These are phyloP conservation scores for Pavo muticus DNA, from an alignment of 2,113 vertebrate genomes.

Conservation along the genomic window DNA sequence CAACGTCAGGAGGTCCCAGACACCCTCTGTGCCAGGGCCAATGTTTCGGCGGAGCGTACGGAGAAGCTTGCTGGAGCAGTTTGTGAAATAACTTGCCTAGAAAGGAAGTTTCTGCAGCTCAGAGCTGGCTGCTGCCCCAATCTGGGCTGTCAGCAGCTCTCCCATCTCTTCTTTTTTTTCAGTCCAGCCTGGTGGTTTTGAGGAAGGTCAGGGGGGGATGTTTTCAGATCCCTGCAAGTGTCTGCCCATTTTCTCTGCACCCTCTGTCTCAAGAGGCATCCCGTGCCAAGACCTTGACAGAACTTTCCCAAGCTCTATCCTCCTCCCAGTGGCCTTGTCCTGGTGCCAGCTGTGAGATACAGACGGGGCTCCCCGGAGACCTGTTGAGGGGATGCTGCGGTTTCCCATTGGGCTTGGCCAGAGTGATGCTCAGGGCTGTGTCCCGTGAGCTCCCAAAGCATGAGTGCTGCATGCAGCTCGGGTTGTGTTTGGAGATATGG, in stretches of 20 bases:
- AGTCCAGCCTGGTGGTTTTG: neutral
- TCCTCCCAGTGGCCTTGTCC: neutral
- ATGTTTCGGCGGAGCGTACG: constrained; percentile 22
- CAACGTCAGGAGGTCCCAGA: neutral
- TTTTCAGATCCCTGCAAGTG: neutral
- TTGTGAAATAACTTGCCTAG: constrained; percentile 70
- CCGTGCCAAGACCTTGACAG: neutral
- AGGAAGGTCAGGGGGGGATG: neutral
- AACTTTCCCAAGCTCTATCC: constrained; percentile 64
- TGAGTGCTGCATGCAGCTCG: too few relatives aligned
- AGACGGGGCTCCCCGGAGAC: neutral
- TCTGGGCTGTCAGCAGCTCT: neutral
- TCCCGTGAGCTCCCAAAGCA: neutral
- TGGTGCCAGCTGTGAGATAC: neutral
- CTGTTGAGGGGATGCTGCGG: neutral
- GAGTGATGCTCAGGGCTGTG: neutral
- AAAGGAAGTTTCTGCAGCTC: constrained; percentile 69
- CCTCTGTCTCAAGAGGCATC: neutral
- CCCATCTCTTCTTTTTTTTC: neutral
- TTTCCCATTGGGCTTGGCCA: neutral
- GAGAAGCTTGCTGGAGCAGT: constrained; percentile 61
- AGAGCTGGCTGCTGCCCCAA: constrained; percentile 51
- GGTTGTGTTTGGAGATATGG: neutral
- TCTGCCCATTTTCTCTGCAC: neutral
- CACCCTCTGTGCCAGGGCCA: constrained; percentile 58